phyloP scores from a whole-genome alignment of 2,797 vertebrate species.

The Phyllotis vaccarum region DNA sequence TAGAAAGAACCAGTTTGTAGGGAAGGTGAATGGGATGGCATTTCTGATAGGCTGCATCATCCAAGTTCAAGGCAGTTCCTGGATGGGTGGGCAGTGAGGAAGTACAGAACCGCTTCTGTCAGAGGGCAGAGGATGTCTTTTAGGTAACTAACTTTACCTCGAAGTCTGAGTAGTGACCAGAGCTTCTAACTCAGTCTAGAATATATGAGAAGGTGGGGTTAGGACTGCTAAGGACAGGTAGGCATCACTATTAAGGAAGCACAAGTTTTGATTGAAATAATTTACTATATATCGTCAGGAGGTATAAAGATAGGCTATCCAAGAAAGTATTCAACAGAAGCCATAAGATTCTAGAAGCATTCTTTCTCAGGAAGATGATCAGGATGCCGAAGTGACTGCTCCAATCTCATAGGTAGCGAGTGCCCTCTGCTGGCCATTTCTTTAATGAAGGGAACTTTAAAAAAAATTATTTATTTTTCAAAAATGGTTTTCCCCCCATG shows the following conservation, averaged over 20 bases:
- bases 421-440: constrained; percentile 30
- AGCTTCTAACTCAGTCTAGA: background rate
- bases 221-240: background rate
- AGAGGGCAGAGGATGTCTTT: background rate
- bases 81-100: background rate
- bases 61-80: too few species aligned
- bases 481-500: too few species aligned
- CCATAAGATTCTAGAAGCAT: background rate
- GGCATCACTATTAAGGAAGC: background rate
- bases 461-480: too few species aligned
- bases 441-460: too few species aligned
- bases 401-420: background rate
- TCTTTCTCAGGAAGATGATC: background rate
- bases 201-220: background rate
- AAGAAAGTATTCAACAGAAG: background rate
- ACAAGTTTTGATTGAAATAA: background rate
- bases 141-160: background rate
- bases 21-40: background rate
- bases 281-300: background rate
- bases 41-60: background rate
- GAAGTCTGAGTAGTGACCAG: background rate
- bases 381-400: background rate
- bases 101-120: background rate
- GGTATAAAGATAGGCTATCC: background rate
- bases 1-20: background rate